A percentile compares a stretch with the other conserved stretches of the same genome.
Conservation (phyloP, 2,113 vertebrate species). For the Rafetus swinhoei region DNA sequence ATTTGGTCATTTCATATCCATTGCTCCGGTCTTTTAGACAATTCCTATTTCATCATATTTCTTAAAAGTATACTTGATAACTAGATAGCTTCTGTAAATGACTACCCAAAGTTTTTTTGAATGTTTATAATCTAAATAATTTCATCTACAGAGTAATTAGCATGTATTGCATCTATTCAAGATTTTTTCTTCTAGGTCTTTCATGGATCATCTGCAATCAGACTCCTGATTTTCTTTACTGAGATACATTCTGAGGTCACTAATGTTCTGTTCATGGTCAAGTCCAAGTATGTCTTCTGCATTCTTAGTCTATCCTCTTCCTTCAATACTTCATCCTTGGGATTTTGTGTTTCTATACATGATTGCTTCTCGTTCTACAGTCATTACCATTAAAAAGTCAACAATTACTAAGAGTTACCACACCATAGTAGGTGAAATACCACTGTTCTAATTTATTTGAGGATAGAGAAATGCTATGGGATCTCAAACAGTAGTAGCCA, state of each 20-base stretch:
- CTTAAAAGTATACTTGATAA: background rate
- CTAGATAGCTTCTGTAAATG: background rate
- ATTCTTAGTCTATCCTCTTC: background rate
- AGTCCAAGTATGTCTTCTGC: background rate
- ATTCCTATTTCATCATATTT: background rate
- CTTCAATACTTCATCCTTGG: background rate
- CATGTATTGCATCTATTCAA: background rate
- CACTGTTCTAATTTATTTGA: background rate
- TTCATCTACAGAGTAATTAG: background rate
- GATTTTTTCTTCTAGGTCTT: background rate
- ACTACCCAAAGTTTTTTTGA: background rate
- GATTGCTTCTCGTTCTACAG: background rate
- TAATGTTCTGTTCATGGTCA: background rate
- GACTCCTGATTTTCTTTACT: background rate
- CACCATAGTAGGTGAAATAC: background rate
- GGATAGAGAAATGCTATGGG: background rate
- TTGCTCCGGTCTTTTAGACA: background rate
- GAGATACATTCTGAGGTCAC: background rate
- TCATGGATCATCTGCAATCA: background rate
- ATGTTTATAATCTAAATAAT: no score
- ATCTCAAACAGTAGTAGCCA: background rate
- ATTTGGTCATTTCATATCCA: background rate
- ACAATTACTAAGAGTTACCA: background rate
- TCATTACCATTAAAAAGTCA: background rate
- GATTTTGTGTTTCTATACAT: background rate